Evolutionary conservation across 2,113 vertebrate genomes (phyloP), one percentile per base, ranked within the genome.

Genomic region (Dromaius novaehollandiae): DNA sequence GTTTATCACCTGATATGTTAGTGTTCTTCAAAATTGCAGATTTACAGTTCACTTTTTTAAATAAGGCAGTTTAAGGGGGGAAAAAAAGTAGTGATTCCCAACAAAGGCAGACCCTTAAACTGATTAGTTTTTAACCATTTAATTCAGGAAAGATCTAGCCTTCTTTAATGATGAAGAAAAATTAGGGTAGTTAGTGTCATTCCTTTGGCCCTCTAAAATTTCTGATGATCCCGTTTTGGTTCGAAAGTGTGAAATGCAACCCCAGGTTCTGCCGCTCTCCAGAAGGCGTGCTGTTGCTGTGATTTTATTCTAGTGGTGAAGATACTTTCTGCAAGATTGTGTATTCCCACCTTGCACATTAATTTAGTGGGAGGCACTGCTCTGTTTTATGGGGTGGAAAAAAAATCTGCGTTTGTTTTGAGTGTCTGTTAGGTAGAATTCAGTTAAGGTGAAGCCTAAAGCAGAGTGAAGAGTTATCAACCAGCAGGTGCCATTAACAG

Each of bases 321-420:
- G 56, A 76, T 93, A 46, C 26, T 94, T 88, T 88, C 36, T 60
- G n/a, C 6, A 26, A 95, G 95, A 86, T 92, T 91, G 28, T 89
- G 32, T 88, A 88, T 95, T 83, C 78, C 88, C 63, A 58, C 63
- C 82, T 15, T 90, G 85, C 73, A 93, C 93, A 7, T 94, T 84
- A 94, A 94, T 96, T 95, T 95, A 91, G 95, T 95, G 95, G 95
- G 96, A 93, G 86, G 93, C 55, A 36, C 68, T 88, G 78, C 71
- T 81, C 88, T 83, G 36, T 89, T 95, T 88, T 61, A 13, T 38
- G 17, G 82, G 30, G 51, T 75, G 90, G 89, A 63, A 83, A 73
- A 86, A 87, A 38, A 28, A 88, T 89, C 65, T n/a, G 0, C 66
- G 14, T 77, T 64, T 78, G 77, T 69, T 51, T 82, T n/a, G 94